phyloP scores from a whole-genome alignment of 2,113 vertebrate genomes.

The Proterorhinus semilunaris region DNA sequence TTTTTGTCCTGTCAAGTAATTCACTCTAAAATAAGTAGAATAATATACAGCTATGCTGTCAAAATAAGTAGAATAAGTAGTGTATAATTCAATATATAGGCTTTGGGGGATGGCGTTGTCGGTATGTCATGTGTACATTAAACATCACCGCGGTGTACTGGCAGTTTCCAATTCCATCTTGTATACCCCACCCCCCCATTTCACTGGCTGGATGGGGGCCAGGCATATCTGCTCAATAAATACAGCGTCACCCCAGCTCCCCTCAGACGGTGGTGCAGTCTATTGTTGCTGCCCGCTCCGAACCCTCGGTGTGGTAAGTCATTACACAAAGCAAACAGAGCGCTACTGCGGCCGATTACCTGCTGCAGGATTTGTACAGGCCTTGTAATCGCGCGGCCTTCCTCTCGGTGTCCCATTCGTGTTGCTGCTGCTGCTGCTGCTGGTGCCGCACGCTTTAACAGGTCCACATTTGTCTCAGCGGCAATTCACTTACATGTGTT shows the following conservation, averaged over 20 bases:
- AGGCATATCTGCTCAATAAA: constrained; percentile 38
- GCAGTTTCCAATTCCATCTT: constrained; percentile 13
- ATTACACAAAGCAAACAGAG: constrained; percentile 35
- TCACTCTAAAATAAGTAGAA: too few species aligned
- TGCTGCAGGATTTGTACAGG: constrained; percentile 29
- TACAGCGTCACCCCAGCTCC: constrained; percentile 22
- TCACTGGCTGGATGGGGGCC: constrained; percentile 24
- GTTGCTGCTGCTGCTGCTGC: neutral
- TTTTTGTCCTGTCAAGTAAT: too few species aligned
- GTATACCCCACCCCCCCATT: constrained; percentile 17
- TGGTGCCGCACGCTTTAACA: constrained; percentile 6
- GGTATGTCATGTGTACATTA: constrained; percentile 13
- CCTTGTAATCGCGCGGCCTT: constrained; percentile 9
- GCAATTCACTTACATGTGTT: neutral
- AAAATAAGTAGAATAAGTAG: neutral
- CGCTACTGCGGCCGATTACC: constrained; percentile 39
- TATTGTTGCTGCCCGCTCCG: constrained; percentile 43
- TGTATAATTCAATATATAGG: neutral
- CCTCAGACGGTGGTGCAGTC: constrained; percentile 31
- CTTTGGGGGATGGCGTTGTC: constrained; percentile 23
- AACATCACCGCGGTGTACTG: constrained; percentile 6
- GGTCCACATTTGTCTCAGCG: constrained; percentile 14
- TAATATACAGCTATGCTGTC: neutral
- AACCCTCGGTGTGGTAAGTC: constrained; percentile 40
- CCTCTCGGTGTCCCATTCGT: constrained; percentile 15